Conservation (phyloP, 1,140 invertebrate species). For the Chionoecetes opilio region DNA sequence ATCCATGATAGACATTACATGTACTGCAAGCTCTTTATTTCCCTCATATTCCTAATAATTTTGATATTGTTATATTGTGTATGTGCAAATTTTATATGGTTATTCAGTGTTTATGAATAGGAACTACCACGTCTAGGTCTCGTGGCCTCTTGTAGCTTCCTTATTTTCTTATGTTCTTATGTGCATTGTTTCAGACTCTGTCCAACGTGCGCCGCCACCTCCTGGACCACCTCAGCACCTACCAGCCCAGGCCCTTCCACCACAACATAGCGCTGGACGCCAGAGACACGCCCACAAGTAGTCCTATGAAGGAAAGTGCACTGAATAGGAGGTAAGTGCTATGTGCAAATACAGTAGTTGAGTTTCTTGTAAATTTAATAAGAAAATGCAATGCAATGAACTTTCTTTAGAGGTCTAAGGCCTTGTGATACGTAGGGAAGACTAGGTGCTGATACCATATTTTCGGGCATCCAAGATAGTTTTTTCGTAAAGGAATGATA, state of each 20-base stretch:
- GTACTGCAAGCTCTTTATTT: too few relatives aligned
- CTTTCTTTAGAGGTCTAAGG: too few relatives aligned
- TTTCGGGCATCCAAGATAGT: too few relatives aligned
- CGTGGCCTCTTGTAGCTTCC: not conserved
- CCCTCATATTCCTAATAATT: too few relatives aligned
- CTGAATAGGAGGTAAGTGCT: slow-evolving; percentile 40
- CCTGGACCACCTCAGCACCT: slow-evolving; percentile 19
- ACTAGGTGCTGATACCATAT: too few relatives aligned
- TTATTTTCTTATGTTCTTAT: not conserved
- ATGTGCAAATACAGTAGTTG: not conserved
- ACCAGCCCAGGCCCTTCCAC: not conserved
- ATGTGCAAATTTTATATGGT: not conserved
- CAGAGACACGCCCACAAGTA: slow-evolving; percentile 1
- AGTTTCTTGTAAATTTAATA: not conserved
- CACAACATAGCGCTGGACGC: slow-evolving; percentile 17
- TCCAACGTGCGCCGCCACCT: slow-evolving; percentile 38
- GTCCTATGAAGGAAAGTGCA: slow-evolving; percentile 18
- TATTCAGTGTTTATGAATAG: not conserved
- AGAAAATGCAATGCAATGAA: too few relatives aligned
- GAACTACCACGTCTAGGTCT: not conserved
- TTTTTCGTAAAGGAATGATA: not conserved
- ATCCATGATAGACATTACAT: too few relatives aligned
- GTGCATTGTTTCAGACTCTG: not conserved
- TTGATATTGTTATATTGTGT: too few relatives aligned
- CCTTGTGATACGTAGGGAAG: not conserved